Base-by-base conservation (phyloP, 2,888 invertebrate genomes). In the Campopleginae sp. region DNA sequence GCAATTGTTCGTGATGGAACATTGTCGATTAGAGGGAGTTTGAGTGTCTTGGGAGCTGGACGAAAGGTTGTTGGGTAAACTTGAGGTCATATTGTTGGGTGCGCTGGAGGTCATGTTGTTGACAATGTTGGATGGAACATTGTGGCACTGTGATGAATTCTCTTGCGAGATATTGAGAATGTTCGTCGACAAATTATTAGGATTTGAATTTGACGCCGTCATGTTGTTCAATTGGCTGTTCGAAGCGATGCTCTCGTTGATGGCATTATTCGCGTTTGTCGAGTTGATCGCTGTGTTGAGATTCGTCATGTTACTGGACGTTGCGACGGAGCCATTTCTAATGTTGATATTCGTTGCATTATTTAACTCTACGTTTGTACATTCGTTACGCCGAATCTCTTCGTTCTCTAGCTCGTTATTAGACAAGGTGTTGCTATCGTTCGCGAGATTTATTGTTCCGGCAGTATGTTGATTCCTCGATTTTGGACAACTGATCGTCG, bases 281-380 rank as follows among this genome's bases (percentile, higher is more conserved):
- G 92, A 91, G 63, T 91, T 92, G 14, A 92, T 93, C 63, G 92
- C 92, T 31, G 91, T 90, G 70, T 92, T 93, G 58, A 92, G 80
- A 86, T 89, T 93, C 33, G 89, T 90, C 90, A 92, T 92, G 72
- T 92, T 92, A 78, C 91, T 91, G 2, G 90, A 89, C 44, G 89
- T 92, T 12, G 89, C 87, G 19, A 85, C 89, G 5, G 91, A 91
- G 12, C 92, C 92, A 75, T 93, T 93, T 85, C 90, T 92, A 82
- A 94, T 94, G 87, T 93, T 93, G 86, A 94, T 94, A 86, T 94
- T 94, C 85, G 93, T 93, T 86, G 92, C 93, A 86, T 94, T 94
- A 81, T 94, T 94, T 81, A 94, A 89, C 78, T 93, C 93, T 84
- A 93, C 93, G 80, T 93, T 93, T 85, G 93, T 93, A 90, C 93